phyloP scores from a whole-genome alignment of 2,797 vertebrate genomes.

The Enteromius trimaculatus region DNA sequence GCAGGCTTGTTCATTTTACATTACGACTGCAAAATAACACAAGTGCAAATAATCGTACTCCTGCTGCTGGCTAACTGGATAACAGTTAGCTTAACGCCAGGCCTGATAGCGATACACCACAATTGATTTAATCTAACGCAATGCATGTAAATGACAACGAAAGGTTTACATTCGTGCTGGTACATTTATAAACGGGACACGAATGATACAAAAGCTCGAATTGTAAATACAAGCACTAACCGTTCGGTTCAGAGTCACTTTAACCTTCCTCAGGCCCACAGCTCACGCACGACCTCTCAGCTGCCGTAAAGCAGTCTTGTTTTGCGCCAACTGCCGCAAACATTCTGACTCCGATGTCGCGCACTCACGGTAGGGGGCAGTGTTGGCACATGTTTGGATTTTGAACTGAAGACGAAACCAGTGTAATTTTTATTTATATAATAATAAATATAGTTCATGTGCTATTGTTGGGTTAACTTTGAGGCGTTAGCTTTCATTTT shows the following conservation, averaged over 20 bases:
- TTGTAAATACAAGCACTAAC: conserved; percentile 61
- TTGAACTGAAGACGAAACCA: not conserved
- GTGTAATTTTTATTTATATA: conserved; percentile 66
- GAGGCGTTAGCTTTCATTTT: not conserved
- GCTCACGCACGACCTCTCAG: conserved; percentile 43
- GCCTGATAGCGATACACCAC: not conserved
- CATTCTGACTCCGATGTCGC: not conserved
- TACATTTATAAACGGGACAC: not conserved
- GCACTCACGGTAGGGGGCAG: not conserved
- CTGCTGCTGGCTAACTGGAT: not conserved
- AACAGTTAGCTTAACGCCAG: not conserved
- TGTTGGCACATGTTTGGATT: not conserved
- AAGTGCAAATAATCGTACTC: not conserved
- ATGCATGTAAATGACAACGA: not conserved
- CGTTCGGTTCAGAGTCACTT: conserved; percentile 59
- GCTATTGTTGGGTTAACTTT: not conserved
- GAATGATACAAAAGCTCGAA: not conserved
- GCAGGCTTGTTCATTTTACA: not conserved
- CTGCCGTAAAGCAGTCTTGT: conserved; percentile 42
- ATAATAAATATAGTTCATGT: conserved; percentile 35
- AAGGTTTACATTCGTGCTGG: not conserved
- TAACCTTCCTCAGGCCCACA: conserved; percentile 73
- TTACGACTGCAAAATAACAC: not conserved
- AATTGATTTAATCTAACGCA: not conserved
- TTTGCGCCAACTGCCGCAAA: conserved; percentile 1